These are phyloP conservation scores for Acromyrmex echinatior DNA, from an alignment of 1,140 invertebrate genomes.

Conservation along the genomic window DNA sequence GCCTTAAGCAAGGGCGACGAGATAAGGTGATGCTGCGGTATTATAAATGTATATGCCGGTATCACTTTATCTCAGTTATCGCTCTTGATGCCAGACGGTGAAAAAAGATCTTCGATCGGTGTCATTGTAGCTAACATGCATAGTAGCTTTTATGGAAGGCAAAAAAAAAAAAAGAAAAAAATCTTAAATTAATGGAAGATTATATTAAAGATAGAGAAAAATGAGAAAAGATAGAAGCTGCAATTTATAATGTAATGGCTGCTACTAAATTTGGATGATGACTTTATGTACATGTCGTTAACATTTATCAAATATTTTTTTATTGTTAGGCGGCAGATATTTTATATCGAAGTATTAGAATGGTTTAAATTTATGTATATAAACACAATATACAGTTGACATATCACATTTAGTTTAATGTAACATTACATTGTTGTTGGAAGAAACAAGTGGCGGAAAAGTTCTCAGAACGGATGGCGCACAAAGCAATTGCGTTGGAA, in stretches of 20 bases:
- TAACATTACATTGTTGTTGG: slow-evolving; percentile 1
- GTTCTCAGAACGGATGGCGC: background rate
- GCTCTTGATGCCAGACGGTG: slow-evolving; percentile 44
- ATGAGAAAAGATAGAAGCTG: background rate
- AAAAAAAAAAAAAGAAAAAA: background rate
- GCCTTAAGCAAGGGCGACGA: slow-evolving; percentile 39
- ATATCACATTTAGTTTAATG: slow-evolving; percentile 6
- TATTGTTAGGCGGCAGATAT: background rate
- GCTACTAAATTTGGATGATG: slow-evolving; percentile 13
- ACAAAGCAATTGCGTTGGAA: background rate
- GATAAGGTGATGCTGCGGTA: slow-evolving; percentile 64
- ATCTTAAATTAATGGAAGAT: slow-evolving; percentile 31
- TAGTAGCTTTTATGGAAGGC: background rate
- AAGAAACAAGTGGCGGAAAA: background rate
- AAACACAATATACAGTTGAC: background rate
- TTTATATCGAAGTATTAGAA: background rate
- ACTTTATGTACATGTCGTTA: slow-evolving; percentile 22
- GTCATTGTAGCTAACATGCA: slow-evolving; percentile 1
- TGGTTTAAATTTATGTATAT: background rate
- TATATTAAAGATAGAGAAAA: background rate
- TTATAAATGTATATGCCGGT: slow-evolving; percentile 73
- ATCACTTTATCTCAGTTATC: slow-evolving; percentile 70
- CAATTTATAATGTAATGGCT: background rate
- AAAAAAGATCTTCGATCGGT: slow-evolving; percentile 51
- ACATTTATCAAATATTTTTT: background rate